These are phyloP conservation scores for Latrodectus elegans DNA, from an alignment of 2,888 invertebrate genomes.

Conservation along the genomic window DNA sequence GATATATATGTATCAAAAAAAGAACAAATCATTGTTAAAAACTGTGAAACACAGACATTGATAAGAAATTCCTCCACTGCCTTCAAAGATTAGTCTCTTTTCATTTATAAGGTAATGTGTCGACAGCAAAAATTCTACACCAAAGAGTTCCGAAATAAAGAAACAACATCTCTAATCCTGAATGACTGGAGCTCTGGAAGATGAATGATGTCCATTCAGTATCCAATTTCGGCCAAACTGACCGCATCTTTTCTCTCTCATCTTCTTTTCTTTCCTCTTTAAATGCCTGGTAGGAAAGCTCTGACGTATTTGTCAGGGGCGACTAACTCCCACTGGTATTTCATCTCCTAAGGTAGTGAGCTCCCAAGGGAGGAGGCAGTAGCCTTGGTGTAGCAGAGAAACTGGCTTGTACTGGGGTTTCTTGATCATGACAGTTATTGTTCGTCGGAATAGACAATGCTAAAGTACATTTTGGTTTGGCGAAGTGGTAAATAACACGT, in stretches of 20 bases:
- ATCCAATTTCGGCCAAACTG: constrained; percentile 39
- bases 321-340: constrained; percentile 16
- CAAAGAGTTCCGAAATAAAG: neutral
- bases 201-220: constrained; percentile 51
- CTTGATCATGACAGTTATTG: constrained; percentile 19
- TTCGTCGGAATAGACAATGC: constrained; percentile 2
- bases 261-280: constrained; percentile 18
- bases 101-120: no score
- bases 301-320: constrained; percentile 53
- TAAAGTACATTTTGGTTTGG: constrained; percentile 26
- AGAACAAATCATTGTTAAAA: no score
- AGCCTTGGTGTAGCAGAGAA: constrained; percentile 3
- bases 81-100: no score
- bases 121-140: neutral
- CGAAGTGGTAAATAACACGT: constrained; percentile 36
- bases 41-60: neutral
- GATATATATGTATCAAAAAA: no score
- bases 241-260: constrained; percentile 38
- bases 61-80: neutral
- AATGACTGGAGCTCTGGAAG: constrained; percentile 27
- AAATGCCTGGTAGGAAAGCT: constrained; percentile 25
- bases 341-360: constrained; percentile 22
- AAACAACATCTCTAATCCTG: constrained; percentile 43
- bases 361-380: constrained; percentile 4
- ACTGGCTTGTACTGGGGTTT: neutral